Evolutionary conservation across 2,113 vertebrate species (phyloP).

Genomic region (Morone chrysops): DNA sequence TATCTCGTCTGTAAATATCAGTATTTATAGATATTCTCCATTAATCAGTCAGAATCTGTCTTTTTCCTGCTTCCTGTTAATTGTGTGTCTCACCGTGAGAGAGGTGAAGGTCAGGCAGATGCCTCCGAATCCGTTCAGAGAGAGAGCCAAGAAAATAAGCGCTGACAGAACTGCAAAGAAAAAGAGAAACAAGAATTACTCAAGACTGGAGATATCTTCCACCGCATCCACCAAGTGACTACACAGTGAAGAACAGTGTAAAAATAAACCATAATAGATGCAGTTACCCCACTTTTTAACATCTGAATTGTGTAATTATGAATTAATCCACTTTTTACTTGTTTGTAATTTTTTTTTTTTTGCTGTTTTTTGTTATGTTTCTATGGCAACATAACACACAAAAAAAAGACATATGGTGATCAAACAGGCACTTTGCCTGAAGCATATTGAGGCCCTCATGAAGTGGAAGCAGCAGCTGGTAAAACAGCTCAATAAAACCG

Average conservation of each 20-base stretch:
- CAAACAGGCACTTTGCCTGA: too few relatives aligned
- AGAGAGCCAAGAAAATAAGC: constrained; percentile 91
- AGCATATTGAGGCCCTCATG: background rate
- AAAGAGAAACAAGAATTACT: constrained; percentile 1
- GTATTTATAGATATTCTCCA: background rate
- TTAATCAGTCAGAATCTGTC: background rate
- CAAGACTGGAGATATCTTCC: background rate
- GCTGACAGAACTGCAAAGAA: constrained; percentile 85
- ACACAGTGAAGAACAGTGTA: too few relatives aligned
- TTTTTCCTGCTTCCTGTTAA: background rate
- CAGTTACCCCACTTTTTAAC: background rate
- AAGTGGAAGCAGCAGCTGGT: background rate
- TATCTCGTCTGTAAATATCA: background rate
- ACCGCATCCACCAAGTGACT: background rate
- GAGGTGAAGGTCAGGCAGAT: constrained; percentile 96
- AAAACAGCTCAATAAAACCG: background rate
- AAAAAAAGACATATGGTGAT: too few relatives aligned
- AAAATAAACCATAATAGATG: background rate
- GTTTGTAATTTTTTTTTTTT: background rate
- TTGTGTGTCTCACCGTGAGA: constrained; percentile 87
- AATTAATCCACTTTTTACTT: background rate
- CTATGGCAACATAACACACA: too few relatives aligned
- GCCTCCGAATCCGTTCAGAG: constrained; percentile 92
- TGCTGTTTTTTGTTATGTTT: background rate
- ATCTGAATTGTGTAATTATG: background rate